Base-by-base conservation (phyloP, 2,797 vertebrate genomes). In the Selene dorsalis region DNA sequence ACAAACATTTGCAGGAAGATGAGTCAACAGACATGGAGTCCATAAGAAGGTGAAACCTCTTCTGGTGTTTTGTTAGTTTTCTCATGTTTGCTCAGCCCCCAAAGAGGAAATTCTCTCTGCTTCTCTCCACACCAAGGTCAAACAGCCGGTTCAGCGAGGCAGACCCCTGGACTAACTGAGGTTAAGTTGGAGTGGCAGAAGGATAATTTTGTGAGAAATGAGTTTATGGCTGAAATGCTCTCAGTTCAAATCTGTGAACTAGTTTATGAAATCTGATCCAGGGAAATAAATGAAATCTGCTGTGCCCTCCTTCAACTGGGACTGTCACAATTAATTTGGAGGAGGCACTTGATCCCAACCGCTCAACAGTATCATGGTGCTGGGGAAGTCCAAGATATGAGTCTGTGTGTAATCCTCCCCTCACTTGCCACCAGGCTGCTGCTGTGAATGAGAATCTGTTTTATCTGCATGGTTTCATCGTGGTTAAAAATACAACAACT, bases 1-100 rank as follows among this genome's bases (percentile, higher is more conserved):
- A 96, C 90, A 94, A 91, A 80, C 94, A 95, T 87, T 80, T 96
- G 69, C 93, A 92, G 77, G 95, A 95, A 82, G 92, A 93, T 20
- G 92, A 94, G 66, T 79, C 89, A 14, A 72, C 89, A 38, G 93
- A 95, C 24, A 55, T 88, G 66, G 93, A 94, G 75, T 86, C 91
- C 58, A 84, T 91, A 47, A 92, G 73, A 85, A 91, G 94, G 95
- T 95, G 82, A 92, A 83, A 14, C 22, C 50, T 67, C 35, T 32
- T 67, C 38, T 58, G 26, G 48, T 18, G 26, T 56, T n/a, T n/a
- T 64, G 11, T 63, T 70, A 18, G 66, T 67, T 82, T 82, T 69
- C 28, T 73, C n/a, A 4, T 60, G 53, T 62, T 77, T 50, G 38
- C 75, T 72, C 60, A 18, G 67, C 20, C 50, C 67, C 45, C 18